These are phyloP conservation scores for Pammene fasciana DNA, from an alignment of 2,888 invertebrate species.

Conservation along the genomic window DNA sequence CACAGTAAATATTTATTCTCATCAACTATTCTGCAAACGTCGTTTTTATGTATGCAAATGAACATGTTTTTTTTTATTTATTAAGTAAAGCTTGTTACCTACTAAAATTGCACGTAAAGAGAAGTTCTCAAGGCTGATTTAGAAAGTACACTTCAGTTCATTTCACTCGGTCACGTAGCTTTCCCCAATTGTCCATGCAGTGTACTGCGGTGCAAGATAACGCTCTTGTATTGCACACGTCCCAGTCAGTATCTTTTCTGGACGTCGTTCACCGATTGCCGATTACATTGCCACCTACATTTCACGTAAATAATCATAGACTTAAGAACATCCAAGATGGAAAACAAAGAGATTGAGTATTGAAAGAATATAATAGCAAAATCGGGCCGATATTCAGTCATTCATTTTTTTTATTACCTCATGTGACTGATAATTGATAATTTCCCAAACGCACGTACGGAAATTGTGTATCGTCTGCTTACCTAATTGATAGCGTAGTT, in stretches of 20 bases:
- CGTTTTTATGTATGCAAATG: too few species aligned
- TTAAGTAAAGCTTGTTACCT: too few species aligned
- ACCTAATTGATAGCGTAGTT: too few species aligned
- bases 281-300: slow-evolving; percentile 1
- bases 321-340: not conserved
- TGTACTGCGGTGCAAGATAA: slow-evolving; percentile 44
- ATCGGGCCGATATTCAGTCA: too few species aligned
- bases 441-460: too few species aligned
- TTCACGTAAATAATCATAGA: not conserved
- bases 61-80: too few species aligned
- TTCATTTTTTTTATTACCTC: too few species aligned
- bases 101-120: not conserved
- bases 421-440: too few species aligned
- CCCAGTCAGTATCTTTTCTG: slow-evolving; percentile 41
- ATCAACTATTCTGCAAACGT: not conserved
- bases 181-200: slow-evolving; percentile 33
- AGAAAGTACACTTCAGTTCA: slow-evolving; percentile 16
- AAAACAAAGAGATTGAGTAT: not conserved
- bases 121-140: not conserved
- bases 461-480: too few species aligned
- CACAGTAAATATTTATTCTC: not conserved
- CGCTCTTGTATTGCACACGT: slow-evolving; percentile 46
- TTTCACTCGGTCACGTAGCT: slow-evolving; percentile 22
- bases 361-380: not conserved
- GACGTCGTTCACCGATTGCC: slow-evolving; percentile 29